phyloP scores from a whole-genome alignment of 2,797 vertebrate species.

The Cyclopterus lumpus region DNA sequence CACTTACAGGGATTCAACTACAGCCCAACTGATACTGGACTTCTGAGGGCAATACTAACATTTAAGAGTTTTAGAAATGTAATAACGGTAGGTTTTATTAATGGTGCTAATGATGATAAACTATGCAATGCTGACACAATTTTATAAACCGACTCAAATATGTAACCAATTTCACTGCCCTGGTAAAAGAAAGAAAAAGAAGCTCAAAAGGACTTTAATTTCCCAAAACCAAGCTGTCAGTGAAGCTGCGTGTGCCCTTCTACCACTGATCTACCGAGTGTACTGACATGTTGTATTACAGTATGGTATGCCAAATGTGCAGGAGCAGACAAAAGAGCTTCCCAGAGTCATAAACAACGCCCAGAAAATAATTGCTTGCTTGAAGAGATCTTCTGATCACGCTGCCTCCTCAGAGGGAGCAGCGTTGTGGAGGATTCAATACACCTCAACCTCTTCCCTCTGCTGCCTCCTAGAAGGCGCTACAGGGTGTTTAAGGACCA shows the following conservation, averaged over 20 bases:
- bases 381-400: background rate
- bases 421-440: background rate
- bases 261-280: background rate
- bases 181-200: background rate
- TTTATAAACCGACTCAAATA: background rate
- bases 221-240: background rate
- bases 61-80: background rate
- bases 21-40: background rate
- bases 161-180: background rate
- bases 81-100: background rate
- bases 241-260: background rate
- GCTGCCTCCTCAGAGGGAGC: background rate
- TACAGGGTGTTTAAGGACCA: background rate
- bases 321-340: constrained; percentile 6
- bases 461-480: background rate
- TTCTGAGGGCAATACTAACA: background rate
- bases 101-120: background rate
- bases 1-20: background rate
- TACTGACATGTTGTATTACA: background rate
- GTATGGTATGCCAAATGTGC: constrained; percentile 1
- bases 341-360: constrained; percentile 5
- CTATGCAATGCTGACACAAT: background rate
- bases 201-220: background rate
- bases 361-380: background rate
- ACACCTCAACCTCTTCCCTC: background rate